Conservation (phyloP, 2,797 vertebrate genomes). For the Poeciliopsis turneri region DNA sequence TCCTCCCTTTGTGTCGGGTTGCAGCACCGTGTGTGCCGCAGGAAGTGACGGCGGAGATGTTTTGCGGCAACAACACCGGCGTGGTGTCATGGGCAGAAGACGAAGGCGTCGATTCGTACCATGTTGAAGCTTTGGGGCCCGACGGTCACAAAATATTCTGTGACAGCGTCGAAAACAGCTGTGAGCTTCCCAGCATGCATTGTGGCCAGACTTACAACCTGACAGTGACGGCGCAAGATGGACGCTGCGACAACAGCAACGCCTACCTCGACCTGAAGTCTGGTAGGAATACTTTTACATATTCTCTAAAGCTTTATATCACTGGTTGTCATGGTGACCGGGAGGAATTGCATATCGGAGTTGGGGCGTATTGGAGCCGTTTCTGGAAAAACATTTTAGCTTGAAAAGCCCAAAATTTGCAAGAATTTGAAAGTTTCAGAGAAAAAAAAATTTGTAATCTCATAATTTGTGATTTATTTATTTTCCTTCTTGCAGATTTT, state of each 20-base stretch:
- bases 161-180: slow-evolving; percentile 52
- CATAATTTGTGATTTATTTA: no score
- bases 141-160: slow-evolving; percentile 72
- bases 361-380: no score
- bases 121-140: slow-evolving; percentile 65
- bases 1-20: slow-evolving; percentile 3
- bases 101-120: slow-evolving; percentile 59
- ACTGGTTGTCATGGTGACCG: neutral
- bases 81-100: slow-evolving; percentile 76
- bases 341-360: neutral
- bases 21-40: slow-evolving; percentile 77
- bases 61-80: slow-evolving; percentile 70
- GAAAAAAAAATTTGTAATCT: no score
- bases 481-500: no score
- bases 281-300: slow-evolving; percentile 55
- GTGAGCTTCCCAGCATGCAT: slow-evolving; percentile 69
- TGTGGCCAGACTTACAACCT: slow-evolving; percentile 82
- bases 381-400: no score
- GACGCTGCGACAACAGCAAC: slow-evolving; percentile 68
- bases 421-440: no score
- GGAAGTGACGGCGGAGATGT: slow-evolving; percentile 53
- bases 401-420: no score
- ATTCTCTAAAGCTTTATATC: neutral
- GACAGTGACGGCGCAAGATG: slow-evolving; percentile 74
- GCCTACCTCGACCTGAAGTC: slow-evolving; percentile 68